These are phyloP conservation scores for Drosophila orosa DNA, from an alignment of 1,140 invertebrate species.

Conservation along the genomic window DNA sequence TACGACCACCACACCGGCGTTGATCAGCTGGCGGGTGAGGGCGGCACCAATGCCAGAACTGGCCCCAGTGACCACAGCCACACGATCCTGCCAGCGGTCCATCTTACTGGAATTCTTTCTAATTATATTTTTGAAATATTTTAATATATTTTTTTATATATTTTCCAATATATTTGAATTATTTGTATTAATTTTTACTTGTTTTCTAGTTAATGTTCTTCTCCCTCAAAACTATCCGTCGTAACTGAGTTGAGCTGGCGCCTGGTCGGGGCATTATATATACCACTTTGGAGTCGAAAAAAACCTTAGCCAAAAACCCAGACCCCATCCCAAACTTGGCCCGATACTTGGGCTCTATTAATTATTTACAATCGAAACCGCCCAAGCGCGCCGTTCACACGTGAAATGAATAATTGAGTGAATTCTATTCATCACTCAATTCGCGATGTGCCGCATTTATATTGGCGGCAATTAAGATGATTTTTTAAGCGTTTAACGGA, in stretches of 20 bases:
- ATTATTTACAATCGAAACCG: conserved; percentile 31
- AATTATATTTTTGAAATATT: not conserved
- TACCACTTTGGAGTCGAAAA: not conserved
- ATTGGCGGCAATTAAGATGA: conserved; percentile 23
- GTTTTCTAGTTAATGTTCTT: not conserved
- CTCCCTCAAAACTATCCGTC: not conserved
- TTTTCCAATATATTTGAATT: too few species aligned
- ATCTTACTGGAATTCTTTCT: conserved; percentile 68
- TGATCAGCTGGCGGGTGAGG: conserved; percentile 85
- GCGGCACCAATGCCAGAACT: conserved; percentile 89
- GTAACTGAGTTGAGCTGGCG: conserved; percentile 8
- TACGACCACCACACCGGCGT: conserved; percentile 88
- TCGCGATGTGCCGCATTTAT: conserved; percentile 20
- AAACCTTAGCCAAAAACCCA: not conserved
- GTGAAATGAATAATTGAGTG: conserved; percentile 50
- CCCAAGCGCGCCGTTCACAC: conserved; percentile 43
- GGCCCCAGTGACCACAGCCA: conserved; percentile 88
- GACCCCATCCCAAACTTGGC: not conserved
- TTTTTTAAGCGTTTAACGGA: conserved; percentile 10
- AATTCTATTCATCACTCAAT: not conserved
- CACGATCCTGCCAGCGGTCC: conserved; percentile 86
- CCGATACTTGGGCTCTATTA: conserved; percentile 6
- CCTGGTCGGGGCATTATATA: conserved; percentile 1
- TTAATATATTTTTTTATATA: not conserved
- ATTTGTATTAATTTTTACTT: not conserved